These are phyloP conservation scores for Macrophya alboannulata DNA, from an alignment of 2,888 invertebrate species.

Conservation along the genomic window DNA sequence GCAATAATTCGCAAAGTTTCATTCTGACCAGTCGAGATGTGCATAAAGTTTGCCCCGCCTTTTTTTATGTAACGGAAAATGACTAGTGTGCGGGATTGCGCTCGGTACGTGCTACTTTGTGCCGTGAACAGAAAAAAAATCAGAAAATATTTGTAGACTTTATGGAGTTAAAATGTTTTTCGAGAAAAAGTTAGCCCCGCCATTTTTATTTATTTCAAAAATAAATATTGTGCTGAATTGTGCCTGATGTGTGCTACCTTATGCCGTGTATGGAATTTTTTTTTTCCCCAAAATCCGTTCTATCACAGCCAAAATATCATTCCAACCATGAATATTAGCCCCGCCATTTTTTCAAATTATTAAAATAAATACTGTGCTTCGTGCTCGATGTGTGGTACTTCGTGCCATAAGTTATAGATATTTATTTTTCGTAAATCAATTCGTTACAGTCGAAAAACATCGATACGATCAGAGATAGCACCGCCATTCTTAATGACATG, in stretches of 20 bases:
- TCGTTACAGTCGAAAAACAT: no score
- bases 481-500: no score
- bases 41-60: neutral
- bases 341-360: neutral
- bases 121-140: neutral
- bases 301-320: neutral
- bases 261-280: neutral
- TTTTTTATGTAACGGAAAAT: neutral
- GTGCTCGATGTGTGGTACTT: neutral
- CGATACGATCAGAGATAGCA: no score
- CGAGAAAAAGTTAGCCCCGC: neutral
- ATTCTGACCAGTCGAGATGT: neutral
- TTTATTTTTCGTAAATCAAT: neutral
- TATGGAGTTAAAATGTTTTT: neutral
- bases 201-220: neutral
- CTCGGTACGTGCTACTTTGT: neutral
- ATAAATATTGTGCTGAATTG: neutral
- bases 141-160: neutral
- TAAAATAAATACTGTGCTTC: neutral
- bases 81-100: slow-evolving; percentile 13
- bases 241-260: slow-evolving; percentile 14
- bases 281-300: neutral
- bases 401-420: neutral
- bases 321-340: neutral
- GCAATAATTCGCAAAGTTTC: no score